Evolutionary conservation across 2,113 vertebrate genomes (phyloP), one percentile per base, ranked within the genome.

Genomic region (Aldabrachelys gigantea): DNA sequence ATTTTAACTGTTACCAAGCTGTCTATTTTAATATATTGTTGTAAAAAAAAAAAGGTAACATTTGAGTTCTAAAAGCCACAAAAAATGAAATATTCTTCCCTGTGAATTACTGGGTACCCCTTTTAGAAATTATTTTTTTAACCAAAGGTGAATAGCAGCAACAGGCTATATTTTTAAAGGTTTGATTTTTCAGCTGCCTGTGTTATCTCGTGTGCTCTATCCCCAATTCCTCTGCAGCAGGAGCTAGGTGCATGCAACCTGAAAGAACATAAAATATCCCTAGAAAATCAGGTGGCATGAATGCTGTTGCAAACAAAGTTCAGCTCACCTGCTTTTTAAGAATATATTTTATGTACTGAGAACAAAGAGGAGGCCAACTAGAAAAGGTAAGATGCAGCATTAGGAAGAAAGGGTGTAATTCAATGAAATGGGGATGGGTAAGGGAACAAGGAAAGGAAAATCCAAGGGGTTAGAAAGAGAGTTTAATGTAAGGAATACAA

Each of bases 271-370:
- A 41, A 54, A 82, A 82, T 17, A 38, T 21, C n/a, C 53, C 27
- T 80, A 88, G 89, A 83, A 96, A 96, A 94, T 93, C 90, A 88
- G 79, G 79, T 27, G 24, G 49, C 14, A 91, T 24, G 75, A 89
- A 78, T 85, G 65, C 94, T 84, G 69, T 82, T 85, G 92, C 24
- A 25, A 53, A 21, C 21, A 83, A 69, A 81, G 25, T 53, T 91
- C 85, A 47, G 44, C 47, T 79, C 44, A 31, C 12, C 78, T 31
- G 27, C 17, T 35, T 35, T 52, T 50, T 19, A 50, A 5, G 31
- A 47, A 50, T 29, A 56, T 24, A 3, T 78, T 93, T 76, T 50
- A 56, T 47, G 82, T 91, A 2, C 44, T 78, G 83, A 94, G 86
- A 91, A 84, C 24, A 27, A 95, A 56, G 3, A 87, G 76, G 8